Evolutionary conservation across 1,140 invertebrate species (phyloP).

Genomic region (Lepidurus arcticus): DNA sequence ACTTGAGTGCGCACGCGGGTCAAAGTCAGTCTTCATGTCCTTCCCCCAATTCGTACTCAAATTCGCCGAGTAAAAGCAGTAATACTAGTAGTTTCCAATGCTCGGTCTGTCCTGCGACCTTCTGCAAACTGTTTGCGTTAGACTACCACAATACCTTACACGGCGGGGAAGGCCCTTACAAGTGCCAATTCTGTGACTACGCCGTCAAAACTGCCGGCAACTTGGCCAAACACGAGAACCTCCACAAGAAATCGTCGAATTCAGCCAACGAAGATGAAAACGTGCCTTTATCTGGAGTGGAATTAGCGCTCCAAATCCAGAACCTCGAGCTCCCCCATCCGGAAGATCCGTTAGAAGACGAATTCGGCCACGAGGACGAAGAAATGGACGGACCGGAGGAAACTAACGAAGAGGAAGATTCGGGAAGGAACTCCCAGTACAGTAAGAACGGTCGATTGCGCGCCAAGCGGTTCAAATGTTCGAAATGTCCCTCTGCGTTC

Average conservation of each 20-base stretch:
- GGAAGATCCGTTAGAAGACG: conserved; percentile 47
- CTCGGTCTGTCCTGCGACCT: conserved; percentile 56
- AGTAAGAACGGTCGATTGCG: conserved; percentile 65
- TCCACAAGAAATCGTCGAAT: conserved; percentile 45
- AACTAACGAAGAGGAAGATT: neutral
- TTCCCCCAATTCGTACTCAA: neutral
- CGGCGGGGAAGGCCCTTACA: conserved; percentile 59
- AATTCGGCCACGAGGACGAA: neutral
- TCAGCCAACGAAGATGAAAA: conserved; percentile 29
- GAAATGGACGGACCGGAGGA: neutral
- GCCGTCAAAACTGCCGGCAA: conserved; percentile 69
- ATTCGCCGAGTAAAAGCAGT: conserved; percentile 7
- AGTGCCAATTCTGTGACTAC: conserved; percentile 78
- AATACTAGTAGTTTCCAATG: conserved; percentile 13
- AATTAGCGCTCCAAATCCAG: conserved; percentile 39
- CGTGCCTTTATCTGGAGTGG: conserved; percentile 57
- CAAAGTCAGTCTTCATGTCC: neutral
- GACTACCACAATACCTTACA: conserved; percentile 67
- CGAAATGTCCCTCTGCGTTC: conserved; percentile 81
- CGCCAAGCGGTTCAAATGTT: conserved; percentile 72
- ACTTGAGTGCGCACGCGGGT: neutral
- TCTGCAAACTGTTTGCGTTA: conserved; percentile 61
- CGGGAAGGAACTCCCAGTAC: neutral
- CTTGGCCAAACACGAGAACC: conserved; percentile 64
- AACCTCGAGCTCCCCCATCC: conserved; percentile 48